Conservation (phyloP, 2,113 vertebrate species). For the rat (Rattus norvegicus) region GRCr8 NC_086020.1:189416501-189417000, state of each 20-base stretch:
- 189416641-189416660: neutral
- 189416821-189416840: conserved; percentile 19
- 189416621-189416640: neutral
- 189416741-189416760: neutral
- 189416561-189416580: neutral
- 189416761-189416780: neutral
- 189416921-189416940: conserved; percentile 40
- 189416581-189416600: neutral
- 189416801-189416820: neutral
- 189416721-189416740: neutral
- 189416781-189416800: conserved; percentile 31
- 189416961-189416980: neutral
- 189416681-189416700: conserved; percentile 5
- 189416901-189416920: neutral
- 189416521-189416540: neutral
- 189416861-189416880: neutral
- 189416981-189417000: conserved; percentile 32
- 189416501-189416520: conserved; percentile 43
- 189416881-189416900: conserved; percentile 5
- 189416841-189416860: conserved; percentile 45
- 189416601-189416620: conserved; percentile 23
- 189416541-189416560: conserved; percentile 29
- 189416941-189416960: conserved; percentile 24
- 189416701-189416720: conserved; percentile 28
- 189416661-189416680: neutral